A percentile compares a stretch with the other conserved stretches of the same genome.
Conservation (phyloP, 2,888 invertebrate species). For the Cenopis cana region DNA sequence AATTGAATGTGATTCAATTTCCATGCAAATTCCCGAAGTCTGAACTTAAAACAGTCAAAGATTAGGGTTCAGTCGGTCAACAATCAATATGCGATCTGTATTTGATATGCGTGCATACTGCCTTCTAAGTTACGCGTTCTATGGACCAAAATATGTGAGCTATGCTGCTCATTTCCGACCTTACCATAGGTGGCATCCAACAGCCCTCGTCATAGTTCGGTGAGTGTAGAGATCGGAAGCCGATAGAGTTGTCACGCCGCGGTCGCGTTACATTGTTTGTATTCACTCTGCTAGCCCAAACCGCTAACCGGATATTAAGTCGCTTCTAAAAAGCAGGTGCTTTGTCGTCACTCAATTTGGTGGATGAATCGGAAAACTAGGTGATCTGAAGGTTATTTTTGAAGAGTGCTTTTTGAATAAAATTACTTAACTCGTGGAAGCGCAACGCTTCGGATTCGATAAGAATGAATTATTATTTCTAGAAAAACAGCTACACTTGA, state of each 20-base stretch:
- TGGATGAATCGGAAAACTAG: slow-evolving; percentile 45
- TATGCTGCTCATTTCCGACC: slow-evolving; percentile 29
- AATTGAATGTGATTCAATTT: not conserved
- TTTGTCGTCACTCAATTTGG: slow-evolving; percentile 53
- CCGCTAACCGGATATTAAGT: slow-evolving; percentile 78
- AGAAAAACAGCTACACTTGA: not conserved
- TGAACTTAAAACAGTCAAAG: not conserved
- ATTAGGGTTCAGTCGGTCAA: not conserved
- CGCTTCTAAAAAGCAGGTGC: slow-evolving; percentile 65
- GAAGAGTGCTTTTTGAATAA: not conserved
- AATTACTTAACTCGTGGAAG: not conserved
- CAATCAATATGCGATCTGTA: not conserved
- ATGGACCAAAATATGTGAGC: slow-evolving; percentile 24
- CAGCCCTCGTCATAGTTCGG: slow-evolving; percentile 36
- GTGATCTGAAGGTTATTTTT: slow-evolving; percentile 4
- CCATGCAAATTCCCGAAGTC: not conserved
- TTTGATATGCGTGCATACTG: not conserved
- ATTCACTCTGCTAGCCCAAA: slow-evolving; percentile 59
- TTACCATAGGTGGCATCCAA: slow-evolving; percentile 30
- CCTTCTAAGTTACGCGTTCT: not conserved
- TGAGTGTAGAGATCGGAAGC: slow-evolving; percentile 68
- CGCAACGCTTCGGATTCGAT: not conserved
- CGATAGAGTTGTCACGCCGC: slow-evolving; percentile 68
- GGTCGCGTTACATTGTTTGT: slow-evolving; percentile 62
- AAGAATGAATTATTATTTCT: not conserved